Conservation (phyloP, 2,888 invertebrate genomes). For the Epistrophella euchroma region DNA sequence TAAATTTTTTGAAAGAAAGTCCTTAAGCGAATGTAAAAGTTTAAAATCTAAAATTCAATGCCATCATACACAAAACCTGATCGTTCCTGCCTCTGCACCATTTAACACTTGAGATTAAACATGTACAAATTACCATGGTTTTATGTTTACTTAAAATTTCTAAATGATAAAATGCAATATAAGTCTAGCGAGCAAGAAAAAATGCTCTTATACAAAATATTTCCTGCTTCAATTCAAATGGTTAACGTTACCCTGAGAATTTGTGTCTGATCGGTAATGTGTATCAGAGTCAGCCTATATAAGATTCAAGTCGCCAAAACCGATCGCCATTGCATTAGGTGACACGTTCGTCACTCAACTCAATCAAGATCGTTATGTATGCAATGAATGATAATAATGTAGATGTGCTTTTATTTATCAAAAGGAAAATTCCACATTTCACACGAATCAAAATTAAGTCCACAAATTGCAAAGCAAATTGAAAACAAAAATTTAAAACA, state of each 20-base stretch:
- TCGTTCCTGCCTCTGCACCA: too few species aligned
- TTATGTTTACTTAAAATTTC: background rate
- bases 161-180: background rate
- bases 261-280: constrained; percentile 14
- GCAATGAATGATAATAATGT: background rate
- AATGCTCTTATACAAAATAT: background rate
- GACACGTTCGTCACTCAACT: constrained; percentile 60
- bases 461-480: constrained; percentile 55
- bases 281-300: background rate
- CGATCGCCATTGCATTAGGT: constrained; percentile 62
- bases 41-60: too few species aligned
- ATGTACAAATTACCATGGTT: too few species aligned
- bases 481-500: constrained; percentile 20
- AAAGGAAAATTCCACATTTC: constrained; percentile 48
- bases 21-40: too few species aligned
- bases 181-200: background rate
- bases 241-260: background rate
- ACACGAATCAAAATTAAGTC: constrained; percentile 50
- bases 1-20: too few species aligned
- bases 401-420: constrained; percentile 5
- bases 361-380: constrained; percentile 33
- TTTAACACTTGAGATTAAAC: too few species aligned
- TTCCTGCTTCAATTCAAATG: background rate
- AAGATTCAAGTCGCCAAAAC: constrained; percentile 75
- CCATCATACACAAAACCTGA: too few species aligned